Conservation (phyloP, 2,797 vertebrate species). For the Eptatretus atami region DNA sequence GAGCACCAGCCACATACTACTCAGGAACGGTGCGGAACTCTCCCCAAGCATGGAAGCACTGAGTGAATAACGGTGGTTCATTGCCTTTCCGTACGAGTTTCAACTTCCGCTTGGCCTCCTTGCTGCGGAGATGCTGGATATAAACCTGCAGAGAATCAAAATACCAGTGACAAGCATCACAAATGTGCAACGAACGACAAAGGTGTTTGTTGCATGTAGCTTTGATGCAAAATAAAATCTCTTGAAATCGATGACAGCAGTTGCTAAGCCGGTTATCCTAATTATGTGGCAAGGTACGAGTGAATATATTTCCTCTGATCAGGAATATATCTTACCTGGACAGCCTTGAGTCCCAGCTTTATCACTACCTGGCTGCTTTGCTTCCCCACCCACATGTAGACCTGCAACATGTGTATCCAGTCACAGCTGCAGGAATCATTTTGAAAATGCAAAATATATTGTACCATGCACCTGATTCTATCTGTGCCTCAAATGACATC, state of each 20-base stretch:
- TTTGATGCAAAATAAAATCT: too few species aligned
- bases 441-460: conserved; percentile 1
- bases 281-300: too few species aligned
- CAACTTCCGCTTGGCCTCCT: conserved; percentile 35
- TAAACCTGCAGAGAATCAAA: conserved; percentile 35
- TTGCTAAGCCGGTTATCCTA: too few species aligned
- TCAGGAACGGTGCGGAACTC: conserved; percentile 23
- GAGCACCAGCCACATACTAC: too few species aligned
- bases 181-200: too few species aligned
- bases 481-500: too few species aligned
- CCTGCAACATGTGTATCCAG: conserved; percentile 17
- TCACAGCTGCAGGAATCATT: too few species aligned
- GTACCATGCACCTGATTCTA: too few species aligned
- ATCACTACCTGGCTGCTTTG: conserved; percentile 98
- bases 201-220: too few species aligned
- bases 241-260: too few species aligned
- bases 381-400: conserved; percentile 96
- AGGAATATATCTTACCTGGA: conserved; percentile 32
- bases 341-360: conserved; percentile 80
- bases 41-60: conserved; percentile 90
- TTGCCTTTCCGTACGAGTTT: conserved; percentile 83
- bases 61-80: conserved; percentile 55
- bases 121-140: conserved; percentile 81
- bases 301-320: too few species aligned
- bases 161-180: background rate